These are phyloP conservation scores for Hetaerina titia DNA, from an alignment of 2,888 invertebrate genomes.

Conservation along the genomic window DNA sequence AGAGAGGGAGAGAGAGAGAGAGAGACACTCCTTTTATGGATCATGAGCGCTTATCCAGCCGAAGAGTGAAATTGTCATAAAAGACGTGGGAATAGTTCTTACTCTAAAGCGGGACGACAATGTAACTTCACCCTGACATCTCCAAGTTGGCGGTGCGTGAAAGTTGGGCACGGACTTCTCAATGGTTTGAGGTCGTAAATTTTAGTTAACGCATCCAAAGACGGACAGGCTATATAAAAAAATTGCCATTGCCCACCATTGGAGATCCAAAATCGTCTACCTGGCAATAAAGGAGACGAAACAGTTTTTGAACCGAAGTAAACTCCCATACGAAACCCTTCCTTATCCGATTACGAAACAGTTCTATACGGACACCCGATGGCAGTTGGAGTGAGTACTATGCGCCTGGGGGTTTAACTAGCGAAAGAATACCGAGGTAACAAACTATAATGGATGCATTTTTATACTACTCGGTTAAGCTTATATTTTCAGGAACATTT, in stretches of 20 bases:
- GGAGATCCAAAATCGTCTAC: background rate
- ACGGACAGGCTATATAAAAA: background rate
- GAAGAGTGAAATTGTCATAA: slow-evolving; percentile 16
- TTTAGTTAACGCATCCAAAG: background rate
- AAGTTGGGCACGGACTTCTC: background rate
- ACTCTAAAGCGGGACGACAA: background rate
- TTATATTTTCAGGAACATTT: too few relatives aligned
- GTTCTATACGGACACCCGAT: background rate
- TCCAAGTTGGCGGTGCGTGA: background rate
- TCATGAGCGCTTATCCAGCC: background rate
- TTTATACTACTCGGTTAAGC: too few relatives aligned
- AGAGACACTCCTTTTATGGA: background rate
- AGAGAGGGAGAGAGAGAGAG: background rate
- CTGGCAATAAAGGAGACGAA: background rate
- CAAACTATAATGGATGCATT: too few relatives aligned
- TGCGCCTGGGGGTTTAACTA: background rate
- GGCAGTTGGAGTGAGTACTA: background rate
- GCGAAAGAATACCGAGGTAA: background rate
- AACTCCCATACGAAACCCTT: background rate
- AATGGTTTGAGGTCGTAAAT: background rate
- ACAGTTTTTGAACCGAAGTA: background rate
- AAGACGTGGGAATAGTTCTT: background rate
- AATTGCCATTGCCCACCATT: background rate
- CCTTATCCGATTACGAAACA: background rate
- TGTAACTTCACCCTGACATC: background rate